A percentile compares a stretch with the other conserved stretches of the same genome.
Evolutionary conservation across 2,797 vertebrate genomes (phyloP).

Genomic region (Chaetophractus vellerosus): DNA sequence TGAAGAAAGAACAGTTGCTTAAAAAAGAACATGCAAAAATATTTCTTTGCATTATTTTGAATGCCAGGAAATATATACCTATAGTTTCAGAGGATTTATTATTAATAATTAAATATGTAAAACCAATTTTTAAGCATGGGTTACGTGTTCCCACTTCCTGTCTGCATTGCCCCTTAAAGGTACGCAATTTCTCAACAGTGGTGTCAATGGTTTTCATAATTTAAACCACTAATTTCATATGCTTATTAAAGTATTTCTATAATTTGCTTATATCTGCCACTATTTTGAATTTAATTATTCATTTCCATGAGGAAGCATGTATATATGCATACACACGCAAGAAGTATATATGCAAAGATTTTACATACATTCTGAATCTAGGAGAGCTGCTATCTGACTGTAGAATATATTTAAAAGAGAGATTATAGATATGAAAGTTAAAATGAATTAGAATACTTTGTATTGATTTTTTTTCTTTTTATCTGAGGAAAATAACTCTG

Average conservation of each 20-base stretch:
- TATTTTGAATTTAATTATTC: slow-evolving; percentile 45
- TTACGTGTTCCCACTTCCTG: neutral
- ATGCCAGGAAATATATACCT: neutral
- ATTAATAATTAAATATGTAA: slow-evolving; percentile 41
- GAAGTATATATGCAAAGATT: slow-evolving; percentile 25
- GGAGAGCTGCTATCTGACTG: neutral
- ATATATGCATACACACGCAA: neutral
- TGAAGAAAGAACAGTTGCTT: neutral
- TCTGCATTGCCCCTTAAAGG: neutral
- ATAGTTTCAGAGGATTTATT: slow-evolving; percentile 2
- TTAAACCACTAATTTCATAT: slow-evolving; percentile 37
- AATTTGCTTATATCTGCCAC: slow-evolving; percentile 40
- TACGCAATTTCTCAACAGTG: neutral
- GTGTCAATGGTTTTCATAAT: slow-evolving; percentile 10
- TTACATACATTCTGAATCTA: slow-evolving; percentile 33
- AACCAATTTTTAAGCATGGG: neutral
- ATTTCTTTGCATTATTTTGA: neutral
- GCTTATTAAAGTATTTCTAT: neutral
- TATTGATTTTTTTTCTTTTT: slow-evolving; percentile 23
- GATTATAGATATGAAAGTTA: slow-evolving; percentile 14
- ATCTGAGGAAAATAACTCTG: slow-evolving; percentile 30
- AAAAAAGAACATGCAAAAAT: slow-evolving; percentile 4
- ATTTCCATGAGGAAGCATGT: neutral
- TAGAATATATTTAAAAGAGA: slow-evolving; percentile 17
- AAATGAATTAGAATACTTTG: neutral